Base-by-base conservation (phyloP, 64 coral and sea anemone genomes). In the Stylophora pistillata region DNA sequence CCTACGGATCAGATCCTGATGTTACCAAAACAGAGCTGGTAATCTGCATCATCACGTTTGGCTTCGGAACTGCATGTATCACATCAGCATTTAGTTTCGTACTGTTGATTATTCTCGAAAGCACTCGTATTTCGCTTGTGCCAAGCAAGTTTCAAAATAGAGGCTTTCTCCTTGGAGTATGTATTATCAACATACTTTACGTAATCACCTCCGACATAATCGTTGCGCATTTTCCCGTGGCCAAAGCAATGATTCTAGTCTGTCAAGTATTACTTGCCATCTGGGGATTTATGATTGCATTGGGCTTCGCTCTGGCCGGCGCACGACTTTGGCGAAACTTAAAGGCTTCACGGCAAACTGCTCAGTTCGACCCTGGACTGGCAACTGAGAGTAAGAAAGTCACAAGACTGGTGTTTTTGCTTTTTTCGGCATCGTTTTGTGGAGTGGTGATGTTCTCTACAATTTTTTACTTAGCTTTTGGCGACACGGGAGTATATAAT, bases 41-140 rank as follows among this genome's bases (percentile, higher is more conserved):
- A 15, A 58, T 26, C 27, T 88, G 30, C 32, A 70, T 71, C 26
- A 82, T 91, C n/a, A 77, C 54, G 55, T 80, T 77, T 66, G 90
- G 94, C 0, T 56, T 89, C 47, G 94, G 82, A 13, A 88, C 85
- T 23, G 90, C 90, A 37, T 96, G 94, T 33, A 53, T 92, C 20
- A 92, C 90, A 2, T 89, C 94, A 14, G 80, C 94, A 13, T 72
- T 92, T 56, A 89, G 90, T 56, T 79, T 93, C 17, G 47, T 96
- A 52, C 59, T 96, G 33, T 26, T 96, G 21, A 89, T 96, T 58
- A 29, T 93, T 18, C 73, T 96, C 10, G 94, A 92, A 71, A 96
- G 88, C 57, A 96, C 94, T 20, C 81, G 91, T 55, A 74, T 78
- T 6, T 78, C 68, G 31, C 73, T 96, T 7, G 94, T 78, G 0